Evolutionary conservation across 2,888 invertebrate species (phyloP), one percentile per base, ranked within the genome.

Genomic region (Alsophila aescularia): DNA sequence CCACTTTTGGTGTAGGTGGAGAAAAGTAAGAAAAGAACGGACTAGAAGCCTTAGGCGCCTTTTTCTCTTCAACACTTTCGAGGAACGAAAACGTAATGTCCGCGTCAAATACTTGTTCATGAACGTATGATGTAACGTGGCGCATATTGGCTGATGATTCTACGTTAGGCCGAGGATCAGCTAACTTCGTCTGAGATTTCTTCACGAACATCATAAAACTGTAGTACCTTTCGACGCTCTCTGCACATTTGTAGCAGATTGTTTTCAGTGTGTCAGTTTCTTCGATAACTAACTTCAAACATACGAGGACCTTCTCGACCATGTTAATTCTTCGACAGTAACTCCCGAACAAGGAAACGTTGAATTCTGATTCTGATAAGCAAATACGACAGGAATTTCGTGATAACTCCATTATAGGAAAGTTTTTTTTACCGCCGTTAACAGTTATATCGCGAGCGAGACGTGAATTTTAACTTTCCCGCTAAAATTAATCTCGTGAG

Each of bases 1-100:
- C 79, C n/a, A 75, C 62, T 49, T 76, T 79, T 6, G 80, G 81
- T 7, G 83, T 81, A 8, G 80, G 80, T 7, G 83, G 81, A 2
- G 89, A 83, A 60, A 86, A 85, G 67, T 84, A 89, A 4, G 89
- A 87, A 73, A 90, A 90, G 55, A 87, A 79, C 5, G 87, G 82
- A 66, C 85, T 87, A 34, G 90, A 87, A 31, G 70, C 51, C 48
- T 79, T 81, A 21, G 75, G 72, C 52, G 83, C 81, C 43, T 79
- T 77, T 37, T 85, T 81, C 45, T 84, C 81, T 29, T 81, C 75
- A 10, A 77, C 76, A 36, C 72, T 55, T 60, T 87, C 85, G 36
- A 87, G 77, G 55, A 87, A 86, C 0, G 89, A 87, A 61, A 90
- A 89, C 0, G 87, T 81, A 59, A 81, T 85, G 60, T 89, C 87